A percentile compares a stretch with the other conserved stretches of the same genome.
Conservation (phyloP, 2,113 vertebrate species). For the Ascaphus truei region DNA sequence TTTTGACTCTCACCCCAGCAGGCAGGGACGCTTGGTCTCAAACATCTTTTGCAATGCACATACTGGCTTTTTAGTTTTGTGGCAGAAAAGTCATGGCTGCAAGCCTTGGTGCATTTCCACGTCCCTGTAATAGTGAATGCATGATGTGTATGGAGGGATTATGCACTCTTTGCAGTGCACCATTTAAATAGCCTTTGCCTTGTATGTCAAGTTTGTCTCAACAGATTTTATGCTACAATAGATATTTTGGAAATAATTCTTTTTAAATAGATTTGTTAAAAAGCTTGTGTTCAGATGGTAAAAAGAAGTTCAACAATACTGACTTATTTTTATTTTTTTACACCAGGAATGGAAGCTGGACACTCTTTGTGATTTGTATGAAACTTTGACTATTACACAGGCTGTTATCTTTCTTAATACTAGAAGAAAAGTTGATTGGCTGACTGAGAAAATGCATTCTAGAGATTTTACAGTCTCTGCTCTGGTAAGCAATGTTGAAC, state of each 20-base stretch:
- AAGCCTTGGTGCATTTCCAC: accelerated
- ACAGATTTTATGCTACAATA: background rate
- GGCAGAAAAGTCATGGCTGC: background rate
- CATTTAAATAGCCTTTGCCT: too few relatives aligned
- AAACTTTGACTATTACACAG: slow-evolving; percentile 95
- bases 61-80: too few relatives aligned
- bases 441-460: slow-evolving; percentile 97
- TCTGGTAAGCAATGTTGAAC: slow-evolving; percentile 77
- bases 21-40: slow-evolving; percentile 73
- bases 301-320: too few relatives aligned
- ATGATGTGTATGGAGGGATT: too few relatives aligned
- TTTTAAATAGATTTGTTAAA: too few relatives aligned
- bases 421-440: slow-evolving; percentile 97
- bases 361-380: slow-evolving; percentile 94
- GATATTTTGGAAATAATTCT: too few relatives aligned
- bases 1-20: slow-evolving; percentile 41
- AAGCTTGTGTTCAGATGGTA: too few relatives aligned
- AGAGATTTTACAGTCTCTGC: slow-evolving; percentile 97
- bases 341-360: slow-evolving; percentile 95
- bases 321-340: background rate
- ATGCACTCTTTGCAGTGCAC: too few relatives aligned
- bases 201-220: background rate
- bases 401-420: slow-evolving; percentile 98
- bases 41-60: slow-evolving; percentile 47
- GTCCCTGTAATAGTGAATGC: too few relatives aligned